Evolutionary conservation across 2,888 invertebrate genomes (phyloP), one percentile per base, ranked within the genome.

Genomic region (Venustoraphidia nigricollis): DNA sequence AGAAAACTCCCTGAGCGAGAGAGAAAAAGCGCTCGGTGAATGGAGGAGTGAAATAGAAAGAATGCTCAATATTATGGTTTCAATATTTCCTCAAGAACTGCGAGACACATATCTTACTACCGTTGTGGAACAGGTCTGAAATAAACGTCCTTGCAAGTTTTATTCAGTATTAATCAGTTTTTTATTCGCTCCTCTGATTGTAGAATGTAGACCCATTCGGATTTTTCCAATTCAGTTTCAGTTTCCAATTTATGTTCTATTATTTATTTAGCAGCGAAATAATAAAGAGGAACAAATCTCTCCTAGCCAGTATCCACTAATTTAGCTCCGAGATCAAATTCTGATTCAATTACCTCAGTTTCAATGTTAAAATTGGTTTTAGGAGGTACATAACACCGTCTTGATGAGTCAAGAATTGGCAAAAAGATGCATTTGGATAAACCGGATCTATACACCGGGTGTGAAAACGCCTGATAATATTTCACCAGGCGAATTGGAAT

Each of bases 301-400:
- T 17, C 4, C 17, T 17, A 17, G 4, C 17, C 17, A 17, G 17
- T 4, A 4, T 17, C 17, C 17, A 17, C 17, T 4, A 17, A 17
- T 17, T 17, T 17, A n/a, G n/a, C n/a, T 17, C 4, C 17, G 17
- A 17, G 17, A 3, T 17, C 17, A 17, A 17, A 17, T 17, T 17
- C 17, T 17, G 17, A 17, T 17, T 17, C 17, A 4, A 3, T 17
- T 17, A 17, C 3, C 17, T 17, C 17, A 17, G 17, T 17, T 17
- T 17, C 17, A 46, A 34, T 2, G 2, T 34, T 34, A 13, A 41
- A 51, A 54, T 47, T 52, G 53, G 36, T 53, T 63, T 3, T 62
- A 81, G 79, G 86, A 87, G 64, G 82, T 88, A 2, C 84, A 86
- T 57, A 85, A 86, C 62, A 83, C 85, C 0, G 83, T 88, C 8